phyloP scores from a whole-genome alignment of 2,797 vertebrate species.

The Perodicticus potto region DNA sequence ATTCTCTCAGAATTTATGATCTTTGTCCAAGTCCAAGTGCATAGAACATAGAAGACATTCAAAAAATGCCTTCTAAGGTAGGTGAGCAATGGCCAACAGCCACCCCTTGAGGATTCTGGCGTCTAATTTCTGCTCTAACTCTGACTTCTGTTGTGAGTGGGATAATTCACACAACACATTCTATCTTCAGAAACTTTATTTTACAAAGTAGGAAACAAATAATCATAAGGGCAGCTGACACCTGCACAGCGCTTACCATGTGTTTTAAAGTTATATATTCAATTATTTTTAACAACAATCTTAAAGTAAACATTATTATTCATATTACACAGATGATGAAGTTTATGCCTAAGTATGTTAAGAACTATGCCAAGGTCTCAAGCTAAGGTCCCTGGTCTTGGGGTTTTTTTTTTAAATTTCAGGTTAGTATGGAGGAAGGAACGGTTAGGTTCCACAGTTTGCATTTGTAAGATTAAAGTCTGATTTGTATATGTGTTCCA shows the following conservation, averaged over 20 bases:
- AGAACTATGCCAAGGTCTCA: neutral
- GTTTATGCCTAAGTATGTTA: neutral
- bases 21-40: neutral
- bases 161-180: neutral
- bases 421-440: no score
- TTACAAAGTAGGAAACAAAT: neutral
- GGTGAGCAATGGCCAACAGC: neutral
- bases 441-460: no score
- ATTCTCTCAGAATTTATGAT: neutral
- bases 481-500: no score
- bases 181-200: conserved; percentile 30
- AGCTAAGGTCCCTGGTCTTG: neutral
- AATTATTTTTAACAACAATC: neutral
- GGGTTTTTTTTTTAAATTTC: no score
- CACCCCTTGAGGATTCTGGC: neutral
- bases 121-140: neutral
- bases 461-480: no score
- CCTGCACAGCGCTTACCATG: neutral
- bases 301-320: neutral
- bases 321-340: neutral
- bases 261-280: neutral
- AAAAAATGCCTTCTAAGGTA: neutral
- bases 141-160: neutral
- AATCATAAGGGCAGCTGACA: neutral
- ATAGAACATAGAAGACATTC: neutral